Evolutionary conservation across 2,888 invertebrate species (phyloP).

Genomic region (Caenorhabditis japonica): DNA sequence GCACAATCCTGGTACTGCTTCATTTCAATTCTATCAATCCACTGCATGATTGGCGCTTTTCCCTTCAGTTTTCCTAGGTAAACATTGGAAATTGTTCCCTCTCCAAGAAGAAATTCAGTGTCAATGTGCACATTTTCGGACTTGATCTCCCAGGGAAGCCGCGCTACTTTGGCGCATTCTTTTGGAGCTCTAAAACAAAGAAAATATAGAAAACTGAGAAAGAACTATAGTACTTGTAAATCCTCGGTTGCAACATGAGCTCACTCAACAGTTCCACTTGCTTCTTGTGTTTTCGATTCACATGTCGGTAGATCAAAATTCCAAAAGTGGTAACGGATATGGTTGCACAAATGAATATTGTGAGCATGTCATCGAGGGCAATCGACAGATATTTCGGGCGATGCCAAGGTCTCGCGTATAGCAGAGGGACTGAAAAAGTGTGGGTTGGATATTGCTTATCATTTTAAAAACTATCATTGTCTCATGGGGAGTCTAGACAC

Average conservation of each 20-base stretch:
- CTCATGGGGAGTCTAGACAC: too few species aligned
- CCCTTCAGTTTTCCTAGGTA: constrained; percentile 67
- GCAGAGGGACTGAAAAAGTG: constrained; percentile 42
- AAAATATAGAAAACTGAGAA: too few species aligned
- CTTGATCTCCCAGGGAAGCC: constrained; percentile 69
- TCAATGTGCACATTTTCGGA: constrained; percentile 65
- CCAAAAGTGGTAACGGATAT: constrained; percentile 57
- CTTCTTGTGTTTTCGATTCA: constrained; percentile 44
- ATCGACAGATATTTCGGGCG: constrained; percentile 58
- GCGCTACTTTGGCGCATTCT: constrained; percentile 53
- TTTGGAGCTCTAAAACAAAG: constrained; percentile 55
- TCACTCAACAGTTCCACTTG: constrained; percentile 58
- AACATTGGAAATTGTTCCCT: constrained; percentile 66
- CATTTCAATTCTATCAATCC: constrained; percentile 69
- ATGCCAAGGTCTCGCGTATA: constrained; percentile 47
- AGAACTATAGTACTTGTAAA: too few species aligned
- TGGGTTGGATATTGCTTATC: too few species aligned
- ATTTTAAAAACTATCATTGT: too few species aligned
- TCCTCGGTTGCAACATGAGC: constrained; percentile 55
- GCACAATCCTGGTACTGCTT: constrained; percentile 71
- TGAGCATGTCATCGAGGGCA: constrained; percentile 62
- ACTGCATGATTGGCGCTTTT: constrained; percentile 69
- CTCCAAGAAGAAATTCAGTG: constrained; percentile 63
- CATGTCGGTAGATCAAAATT: constrained; percentile 53
- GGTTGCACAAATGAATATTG: constrained; percentile 60